Base-by-base conservation (phyloP, 2,888 invertebrate genomes). In the Apamea epomidion region DNA sequence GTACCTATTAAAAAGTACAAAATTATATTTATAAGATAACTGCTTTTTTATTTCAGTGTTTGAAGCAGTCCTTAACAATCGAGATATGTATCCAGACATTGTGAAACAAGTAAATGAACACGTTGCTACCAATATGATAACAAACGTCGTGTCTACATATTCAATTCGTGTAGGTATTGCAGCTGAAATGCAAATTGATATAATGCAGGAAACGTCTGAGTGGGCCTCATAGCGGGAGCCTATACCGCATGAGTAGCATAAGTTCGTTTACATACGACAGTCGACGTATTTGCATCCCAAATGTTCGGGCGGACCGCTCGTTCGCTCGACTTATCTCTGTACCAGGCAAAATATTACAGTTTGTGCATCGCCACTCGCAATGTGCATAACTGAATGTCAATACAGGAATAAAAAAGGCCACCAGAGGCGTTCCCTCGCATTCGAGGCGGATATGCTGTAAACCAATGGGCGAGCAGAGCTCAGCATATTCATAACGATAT, bases 401-500 rank as follows among this genome's bases (percentile, higher is more conserved):
- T 96, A 97, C 95, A 96, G 95, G 95, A 96, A 95, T 95, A 97
- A 97, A 97, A 96, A 96, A 95, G 94, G 90, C 94, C 94, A 95
- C 94, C 95, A 95, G 93, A 97, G 97, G 97, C 97, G 97, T 95
- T 95, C 96, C 97, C 96, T 93, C 93, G 93, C 93, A 93, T 91
- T 91, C 94, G 94, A 96, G 96, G 96, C 96, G 96, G 96, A 95
- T 95, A 94, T 95, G 93, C 95, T 94, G 94, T 94, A 97, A 94
- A 92, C 97, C 97, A 97, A 97, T 97, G 94, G 94, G 96, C 94
- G 96, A 94, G 90, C 95, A 90, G 95, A 94, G 92, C 95, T 93
- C 94, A 93, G 96, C 96, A 97, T 97, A 97, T 97, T 97, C 97
- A 97, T 97, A 97, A 97, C 96, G 96, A 95, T 97, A 97, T 97